A percentile compares a stretch with the other conserved stretches of the same genome.
Evolutionary conservation across 2,797 vertebrate species (phyloP).

Genomic region (Enteromius thamalakanensis): DNA sequence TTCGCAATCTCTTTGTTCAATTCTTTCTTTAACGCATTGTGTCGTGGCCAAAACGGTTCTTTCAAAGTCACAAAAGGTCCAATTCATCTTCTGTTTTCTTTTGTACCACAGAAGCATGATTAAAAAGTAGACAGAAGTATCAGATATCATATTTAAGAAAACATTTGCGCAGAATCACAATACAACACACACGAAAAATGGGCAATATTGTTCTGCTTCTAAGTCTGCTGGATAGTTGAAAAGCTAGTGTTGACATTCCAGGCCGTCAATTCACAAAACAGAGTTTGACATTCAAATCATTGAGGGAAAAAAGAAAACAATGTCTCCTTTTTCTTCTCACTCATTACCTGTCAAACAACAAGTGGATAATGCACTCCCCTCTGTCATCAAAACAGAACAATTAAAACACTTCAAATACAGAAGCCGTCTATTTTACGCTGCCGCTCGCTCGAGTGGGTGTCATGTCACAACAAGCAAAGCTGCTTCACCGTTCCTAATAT

Average conservation of each 20-base stretch:
- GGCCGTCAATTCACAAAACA: constrained; percentile 14
- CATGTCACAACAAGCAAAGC: constrained; percentile 58
- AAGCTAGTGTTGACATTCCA: constrained; percentile 22
- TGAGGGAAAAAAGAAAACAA: constrained; percentile 18
- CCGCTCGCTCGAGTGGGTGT: constrained; percentile 46
- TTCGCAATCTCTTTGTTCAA: background rate
- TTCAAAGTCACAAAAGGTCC: constrained; percentile 12
- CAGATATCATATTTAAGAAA: constrained; percentile 6
- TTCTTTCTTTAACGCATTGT: constrained; percentile 28
- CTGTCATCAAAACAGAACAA: constrained; percentile 61
- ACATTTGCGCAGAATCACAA: background rate
- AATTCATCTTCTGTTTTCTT: constrained; percentile 7
- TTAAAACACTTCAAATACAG: constrained; percentile 59
- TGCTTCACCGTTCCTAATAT: constrained; percentile 53
- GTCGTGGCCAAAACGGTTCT: background rate
- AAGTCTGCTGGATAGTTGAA: background rate
- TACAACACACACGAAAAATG: background rate
- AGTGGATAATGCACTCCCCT: constrained; percentile 51
- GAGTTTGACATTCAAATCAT: constrained; percentile 32
- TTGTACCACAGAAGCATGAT: background rate
- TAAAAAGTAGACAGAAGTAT: constrained; percentile 15
- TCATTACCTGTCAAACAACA: constrained; percentile 52
- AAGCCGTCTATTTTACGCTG: constrained; percentile 37
- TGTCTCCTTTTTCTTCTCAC: constrained; percentile 26
- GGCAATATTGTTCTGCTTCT: background rate